phyloP scores from a whole-genome alignment of 2,888 invertebrate genomes.

The Epirrita christyi region DNA sequence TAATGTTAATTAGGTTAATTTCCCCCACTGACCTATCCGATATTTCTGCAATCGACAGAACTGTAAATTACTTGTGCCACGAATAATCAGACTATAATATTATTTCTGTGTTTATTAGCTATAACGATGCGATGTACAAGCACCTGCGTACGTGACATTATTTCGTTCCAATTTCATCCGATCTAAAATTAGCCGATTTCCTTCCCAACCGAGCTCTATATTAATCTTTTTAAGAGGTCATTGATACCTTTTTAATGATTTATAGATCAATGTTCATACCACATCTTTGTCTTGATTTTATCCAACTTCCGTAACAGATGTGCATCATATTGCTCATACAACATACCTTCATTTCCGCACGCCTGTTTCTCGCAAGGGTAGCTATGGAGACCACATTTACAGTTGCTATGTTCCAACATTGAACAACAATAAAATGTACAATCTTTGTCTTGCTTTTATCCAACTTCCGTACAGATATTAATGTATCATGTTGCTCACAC shows the following conservation, averaged over 20 bases:
- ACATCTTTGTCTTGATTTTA: constrained; percentile 3
- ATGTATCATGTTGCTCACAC: neutral
- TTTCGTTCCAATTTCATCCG: constrained; percentile 3
- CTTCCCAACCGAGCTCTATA: neutral
- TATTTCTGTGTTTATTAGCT: too few relatives aligned
- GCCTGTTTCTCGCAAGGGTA: too few relatives aligned
- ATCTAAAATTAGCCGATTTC: constrained; percentile 13
- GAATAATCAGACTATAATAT: too few relatives aligned
- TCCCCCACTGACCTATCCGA: too few relatives aligned
- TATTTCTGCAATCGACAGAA: too few relatives aligned
- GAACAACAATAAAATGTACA: too few relatives aligned
- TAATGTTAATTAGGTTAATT: too few relatives aligned
- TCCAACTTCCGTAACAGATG: neutral
- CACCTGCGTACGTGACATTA: neutral
- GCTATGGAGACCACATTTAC: too few relatives aligned
- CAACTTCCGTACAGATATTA: neutral
- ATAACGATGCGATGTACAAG: neutral
- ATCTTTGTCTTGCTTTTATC: constrained; percentile 4
- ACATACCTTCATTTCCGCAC: neutral
- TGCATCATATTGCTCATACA: neutral
- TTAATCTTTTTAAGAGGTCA: constrained; percentile 10
- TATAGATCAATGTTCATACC: too few relatives aligned
- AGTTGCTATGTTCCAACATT: too few relatives aligned
- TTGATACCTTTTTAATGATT: neutral
- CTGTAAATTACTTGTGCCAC: too few relatives aligned